Evolutionary conservation across 2,888 invertebrate species (phyloP).

Genomic region (Ceraclea dissimilis): DNA sequence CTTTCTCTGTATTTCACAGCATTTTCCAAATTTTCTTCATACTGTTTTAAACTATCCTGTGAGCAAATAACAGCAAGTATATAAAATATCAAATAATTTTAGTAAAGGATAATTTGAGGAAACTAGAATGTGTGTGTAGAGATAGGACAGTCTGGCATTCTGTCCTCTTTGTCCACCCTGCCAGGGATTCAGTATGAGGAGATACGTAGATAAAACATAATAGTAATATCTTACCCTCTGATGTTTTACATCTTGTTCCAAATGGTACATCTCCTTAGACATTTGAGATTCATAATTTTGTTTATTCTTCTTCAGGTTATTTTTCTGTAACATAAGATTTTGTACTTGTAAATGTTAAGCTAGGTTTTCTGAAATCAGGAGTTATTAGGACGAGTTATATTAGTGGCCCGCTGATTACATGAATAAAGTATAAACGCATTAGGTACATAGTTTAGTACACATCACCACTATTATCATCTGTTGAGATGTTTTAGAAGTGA

Average conservation of each 20-base stretch:
- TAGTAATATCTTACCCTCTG: conserved; percentile 17
- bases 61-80: conserved; percentile 1
- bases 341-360: no score
- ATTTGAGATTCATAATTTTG: conserved; percentile 20
- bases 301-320: conserved; percentile 19
- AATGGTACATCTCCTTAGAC: conserved; percentile 18
- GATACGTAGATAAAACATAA: background rate
- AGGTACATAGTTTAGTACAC: no score
- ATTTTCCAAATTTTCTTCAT: conserved; percentile 16
- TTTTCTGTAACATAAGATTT: conserved; percentile 16
- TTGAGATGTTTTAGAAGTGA: no score
- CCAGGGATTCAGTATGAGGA: background rate
- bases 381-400: no score
- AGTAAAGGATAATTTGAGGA: background rate
- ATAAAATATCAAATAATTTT: background rate
- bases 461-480: no score
- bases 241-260: conserved; percentile 20
- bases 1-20: conserved; percentile 11
- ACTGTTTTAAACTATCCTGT: conserved; percentile 17
- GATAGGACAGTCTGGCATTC: no score
- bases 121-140: background rate
- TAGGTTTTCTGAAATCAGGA: no score
- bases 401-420: no score
- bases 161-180: no score
- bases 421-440: no score